Evolutionary conservation across 2,888 invertebrate genomes (phyloP), one percentile per base, ranked within the genome.

Genomic region (Scaptomyza cyrtandrae): DNA sequence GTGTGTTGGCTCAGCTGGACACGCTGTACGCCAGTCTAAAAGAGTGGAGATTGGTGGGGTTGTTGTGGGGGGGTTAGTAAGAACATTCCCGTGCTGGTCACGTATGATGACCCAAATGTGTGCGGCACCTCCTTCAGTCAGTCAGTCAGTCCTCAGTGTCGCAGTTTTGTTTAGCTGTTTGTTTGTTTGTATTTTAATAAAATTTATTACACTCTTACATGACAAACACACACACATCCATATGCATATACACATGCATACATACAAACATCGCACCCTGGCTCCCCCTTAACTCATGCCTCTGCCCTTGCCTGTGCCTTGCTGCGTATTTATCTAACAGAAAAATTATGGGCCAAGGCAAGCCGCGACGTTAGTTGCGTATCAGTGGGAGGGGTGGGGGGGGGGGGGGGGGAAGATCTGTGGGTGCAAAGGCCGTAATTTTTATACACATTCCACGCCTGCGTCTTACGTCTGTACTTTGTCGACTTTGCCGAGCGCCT

Each of bases 311-410:
- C 37, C 58, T 48, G 4, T 3, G 35, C 35, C 13, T 37, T n/a
- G n/a, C 43, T 48, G 57, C 70, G 64, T 88, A 82, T 88, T 88
- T 88, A 87, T 76, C 77, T 87, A 88, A 86, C 84, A 87, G 85
- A 87, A 88, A 80, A 73, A 88, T 80, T 60, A 78, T 81, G 77
- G 69, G 65, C 68, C 55, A 61, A 60, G 58, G 69, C 61, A 66
- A 52, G 49, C 44, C 53, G 50, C 43, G 45, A 50, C 29, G 24
- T 27, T 45, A 11, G 33, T 9, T 9, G 31, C n/a, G n/a, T n/a
- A n/a, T n/a, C n/a, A 31, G 5, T 31, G 1, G 31, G 0, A 7
- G 1, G 0, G 1, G 33, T n/a, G 4, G 13, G 11, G 43, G 3
- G 0, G 27, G 48, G 0, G 3, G 10, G 33, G 33, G 2, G 11